Conservation (phyloP, 2,113 vertebrate species). For the Cottus gobio region DNA sequence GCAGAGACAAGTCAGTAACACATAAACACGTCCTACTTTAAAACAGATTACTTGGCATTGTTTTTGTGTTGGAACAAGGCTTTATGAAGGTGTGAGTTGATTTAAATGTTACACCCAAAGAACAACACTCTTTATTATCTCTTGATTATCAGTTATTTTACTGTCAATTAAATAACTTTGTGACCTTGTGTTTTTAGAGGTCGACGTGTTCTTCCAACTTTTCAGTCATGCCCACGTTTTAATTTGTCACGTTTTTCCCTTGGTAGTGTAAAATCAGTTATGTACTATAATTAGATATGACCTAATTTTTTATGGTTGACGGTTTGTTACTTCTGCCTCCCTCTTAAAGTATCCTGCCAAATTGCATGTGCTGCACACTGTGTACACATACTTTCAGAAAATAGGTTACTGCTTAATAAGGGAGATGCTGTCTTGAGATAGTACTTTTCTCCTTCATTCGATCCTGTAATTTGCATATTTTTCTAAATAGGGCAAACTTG, state of each 20-base stretch:
- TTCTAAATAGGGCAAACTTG: constrained; percentile 1
- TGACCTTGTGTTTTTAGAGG: neutral
- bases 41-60: neutral
- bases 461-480: neutral
- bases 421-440: neutral
- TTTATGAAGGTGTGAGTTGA: neutral
- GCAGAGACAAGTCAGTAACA: constrained; percentile 25
- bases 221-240: neutral
- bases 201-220: neutral
- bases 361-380: neutral
- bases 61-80: neutral
- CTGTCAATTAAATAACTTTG: neutral
- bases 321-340: neutral
- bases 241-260: neutral
- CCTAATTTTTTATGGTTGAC: neutral
- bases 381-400: neutral
- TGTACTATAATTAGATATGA: neutral
- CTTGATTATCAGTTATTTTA: neutral
- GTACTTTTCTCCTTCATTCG: neutral
- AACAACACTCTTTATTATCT: too few relatives aligned
- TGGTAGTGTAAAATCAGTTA: too few relatives aligned
- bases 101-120: constrained; percentile 1
- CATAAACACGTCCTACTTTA: neutral
- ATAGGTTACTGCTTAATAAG: constrained; percentile 5
- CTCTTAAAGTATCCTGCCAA: neutral